Evolutionary conservation across 1,140 invertebrate genomes (phyloP).

Genomic region (Calycopis cecrops): DNA sequence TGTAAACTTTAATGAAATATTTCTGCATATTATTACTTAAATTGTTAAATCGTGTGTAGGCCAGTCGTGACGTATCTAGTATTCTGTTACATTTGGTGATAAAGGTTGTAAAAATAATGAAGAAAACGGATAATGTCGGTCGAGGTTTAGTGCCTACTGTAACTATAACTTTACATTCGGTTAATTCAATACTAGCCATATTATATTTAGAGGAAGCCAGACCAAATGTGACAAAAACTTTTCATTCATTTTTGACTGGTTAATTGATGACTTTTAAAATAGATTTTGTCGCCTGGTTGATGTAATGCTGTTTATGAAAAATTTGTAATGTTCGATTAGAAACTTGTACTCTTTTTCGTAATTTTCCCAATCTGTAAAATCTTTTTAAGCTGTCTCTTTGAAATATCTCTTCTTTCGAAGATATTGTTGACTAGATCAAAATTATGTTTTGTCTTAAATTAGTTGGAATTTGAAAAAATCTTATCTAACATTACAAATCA

Average conservation of each 20-base stretch:
- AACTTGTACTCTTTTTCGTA: background rate
- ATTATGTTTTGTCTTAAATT: background rate
- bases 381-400: background rate
- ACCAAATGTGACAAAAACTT: constrained; percentile 45
- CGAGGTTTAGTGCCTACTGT: constrained; percentile 18
- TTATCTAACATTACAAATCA: background rate
- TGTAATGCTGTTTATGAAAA: constrained; percentile 11
- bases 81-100: constrained; percentile 46
- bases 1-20: constrained; percentile 69
- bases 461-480: background rate
- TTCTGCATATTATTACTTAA: constrained; percentile 60
- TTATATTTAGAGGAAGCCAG: constrained; percentile 19
- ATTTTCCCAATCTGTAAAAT: background rate
- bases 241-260: constrained; percentile 32
- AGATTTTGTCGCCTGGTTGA: constrained; percentile 59
- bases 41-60: constrained; percentile 68
- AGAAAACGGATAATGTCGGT: constrained; percentile 14
- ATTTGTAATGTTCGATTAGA: constrained; percentile 6
- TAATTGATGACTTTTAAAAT: constrained; percentile 40
- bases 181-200: constrained; percentile 21
- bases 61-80: constrained; percentile 38
- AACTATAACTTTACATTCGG: constrained; percentile 16
- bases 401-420: background rate
- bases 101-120: constrained; percentile 28
- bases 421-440: background rate